Evolutionary conservation across 2,113 vertebrate genomes (phyloP), one percentile per base, ranked within the genome.

Genomic region (Athene noctua): DNA sequence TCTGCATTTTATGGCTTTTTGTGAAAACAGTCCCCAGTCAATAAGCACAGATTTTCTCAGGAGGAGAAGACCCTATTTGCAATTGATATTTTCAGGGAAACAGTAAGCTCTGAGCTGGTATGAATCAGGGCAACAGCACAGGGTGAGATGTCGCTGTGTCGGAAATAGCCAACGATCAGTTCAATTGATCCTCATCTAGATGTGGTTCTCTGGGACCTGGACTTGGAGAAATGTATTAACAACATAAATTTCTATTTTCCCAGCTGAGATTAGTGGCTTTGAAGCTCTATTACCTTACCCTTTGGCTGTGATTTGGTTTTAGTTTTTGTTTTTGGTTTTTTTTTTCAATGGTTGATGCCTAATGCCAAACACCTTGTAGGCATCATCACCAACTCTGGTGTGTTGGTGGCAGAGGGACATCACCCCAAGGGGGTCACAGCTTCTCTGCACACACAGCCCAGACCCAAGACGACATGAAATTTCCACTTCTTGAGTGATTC

Each of bases 281-380:
- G 47, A 49, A 84, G 27, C 65, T 78, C 38, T 42, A 10, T 30
- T 46, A 20, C 25, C 20, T 15, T 11, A 5, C 66, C 7, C 27
- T 55, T 40, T 52, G 5, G 16, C 54, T 55, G 13, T 13, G 22
- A 47, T 22, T 15, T 62, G 4, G 7, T 4, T 78, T 71, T n/a
- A 9, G 66, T 23, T 1, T 0, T 40, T 10, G 9, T 11, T 4
- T 78, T 71, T 32, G 7, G 66, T 23, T 1, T 0, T 51, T 27
- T 26, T 55, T 82, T 47, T 61, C 42, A 12, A 4, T 22, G 38
- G 5, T 14, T 38, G 44, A 21, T 66, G 66, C 12, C 30, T 25
- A 9, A 6, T 5, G 47, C 32, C 19, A 6, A 34, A 30, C 2
- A 15, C 16, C 2, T 10, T 6, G 13, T 4, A 40, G 55, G 66